Evolutionary conservation across 2,888 invertebrate species (phyloP).

Genomic region (Philereme transversata): DNA sequence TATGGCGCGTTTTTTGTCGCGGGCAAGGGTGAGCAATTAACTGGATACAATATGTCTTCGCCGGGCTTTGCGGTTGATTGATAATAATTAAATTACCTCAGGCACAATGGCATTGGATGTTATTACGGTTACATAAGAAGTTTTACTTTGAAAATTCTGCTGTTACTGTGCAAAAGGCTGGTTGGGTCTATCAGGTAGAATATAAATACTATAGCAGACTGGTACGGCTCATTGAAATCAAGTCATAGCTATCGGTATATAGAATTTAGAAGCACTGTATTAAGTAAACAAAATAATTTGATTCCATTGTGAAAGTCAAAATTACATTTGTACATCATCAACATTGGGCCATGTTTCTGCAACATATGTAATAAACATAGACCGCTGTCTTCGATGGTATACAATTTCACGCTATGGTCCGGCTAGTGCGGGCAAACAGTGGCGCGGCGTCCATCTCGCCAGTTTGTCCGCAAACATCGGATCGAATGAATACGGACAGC

Average conservation of each 20-base stretch:
- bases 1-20: slow-evolving; percentile 73
- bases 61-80: slow-evolving; percentile 69
- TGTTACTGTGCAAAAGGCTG: too few species aligned
- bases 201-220: too few species aligned
- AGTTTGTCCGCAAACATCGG: slow-evolving; percentile 78
- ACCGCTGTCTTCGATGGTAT: slow-evolving; percentile 53
- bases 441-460: slow-evolving; percentile 70
- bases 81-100: slow-evolving; percentile 56
- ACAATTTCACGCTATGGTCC: slow-evolving; percentile 65
- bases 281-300: too few species aligned
- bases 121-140: slow-evolving; percentile 20
- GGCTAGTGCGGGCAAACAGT: slow-evolving; percentile 65
- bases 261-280: too few species aligned
- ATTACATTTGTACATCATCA: too few species aligned
- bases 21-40: slow-evolving; percentile 79
- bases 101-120: slow-evolving; percentile 34
- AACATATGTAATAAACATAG: slow-evolving; percentile 27
- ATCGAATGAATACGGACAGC: slow-evolving; percentile 79
- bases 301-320: too few species aligned
- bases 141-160: slow-evolving; percentile 15
- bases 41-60: slow-evolving; percentile 69
- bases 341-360: not conserved
- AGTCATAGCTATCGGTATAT: too few species aligned
- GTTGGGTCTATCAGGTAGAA: too few species aligned
- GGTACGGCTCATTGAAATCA: too few species aligned